Base-by-base conservation (phyloP, 2,797 vertebrate species). In the Mus spretus region DNA sequence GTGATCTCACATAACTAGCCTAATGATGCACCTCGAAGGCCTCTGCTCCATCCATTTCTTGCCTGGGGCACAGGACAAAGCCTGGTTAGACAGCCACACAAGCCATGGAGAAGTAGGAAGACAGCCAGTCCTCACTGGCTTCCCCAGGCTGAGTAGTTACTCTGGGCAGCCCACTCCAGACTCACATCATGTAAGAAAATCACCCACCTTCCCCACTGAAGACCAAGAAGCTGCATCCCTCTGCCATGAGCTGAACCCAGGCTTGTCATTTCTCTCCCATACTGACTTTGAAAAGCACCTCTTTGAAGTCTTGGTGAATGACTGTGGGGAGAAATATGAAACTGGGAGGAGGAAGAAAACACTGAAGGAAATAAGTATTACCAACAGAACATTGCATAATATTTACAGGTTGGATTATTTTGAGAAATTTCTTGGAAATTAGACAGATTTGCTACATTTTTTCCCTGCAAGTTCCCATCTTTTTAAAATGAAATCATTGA, bases 321-420 rank as follows among this genome's bases (percentile, higher is more conserved):
- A 55, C 77, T 77, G 34, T 2, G 84, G 53, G 20, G 22, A 83
- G 82, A 78, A 47, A 50, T 17, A n/a, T 0, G 3, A 47, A 77
- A 50, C 44, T 44, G 26, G 44, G 15, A 17, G 20, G 47, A 63
- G 20, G 77, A 77, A 81, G 53, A 79, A 82, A 65, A 15, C 26
- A 85, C 53, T n/a, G 50, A 53, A 86, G 72, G n/a, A 37, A 90
- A 84, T 67, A 85, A 92, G 67, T 40, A 89, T 94, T 81, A 80
- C 63, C 70, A 89, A 95, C 59, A 55, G 31, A 26, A 74, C 31
- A 74, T 93, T 95, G 96, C 83, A 8, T 89, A 95, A 95, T 75
- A 89, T 96, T 97, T 92, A 93, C n/a, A 94, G 86, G 92, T 94
- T 91, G 91, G 50, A 86, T 93, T 96, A 97, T 96, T 98, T 97